Evolutionary conservation across 2,888 invertebrate species (phyloP), one percentile per base, ranked within the genome.

Genomic region (Drosophila setosimentum): DNA sequence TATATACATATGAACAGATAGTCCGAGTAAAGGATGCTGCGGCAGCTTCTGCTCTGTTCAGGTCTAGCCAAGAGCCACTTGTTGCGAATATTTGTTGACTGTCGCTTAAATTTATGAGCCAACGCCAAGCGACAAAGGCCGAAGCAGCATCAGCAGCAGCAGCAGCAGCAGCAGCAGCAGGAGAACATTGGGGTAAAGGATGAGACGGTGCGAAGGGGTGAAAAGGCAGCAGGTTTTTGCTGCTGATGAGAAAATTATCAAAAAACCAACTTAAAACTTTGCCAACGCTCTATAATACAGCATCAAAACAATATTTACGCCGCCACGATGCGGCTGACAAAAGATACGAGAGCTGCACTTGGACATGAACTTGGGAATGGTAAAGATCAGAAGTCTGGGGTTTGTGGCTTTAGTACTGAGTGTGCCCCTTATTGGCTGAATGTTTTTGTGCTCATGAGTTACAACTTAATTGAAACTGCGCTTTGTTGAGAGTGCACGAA

Each of bases 41-140:
- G n/a, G 32, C 21, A 42, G 32, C 57, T 48, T 54, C 42, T 45
- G 45, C 45, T n/a, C 11, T 29, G 42, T 51, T 57, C 29, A 58
- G 71, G 21, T 58, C 75, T 69, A 45, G 57, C 67, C 68, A 68
- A 70, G 61, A 89, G 83, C 87, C 91, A 92, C 92, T 92, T 92
- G 93, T 92, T 92, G 92, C 92, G 67, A 82, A 82, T 90, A 92
- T 92, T 92, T 92, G 92, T 92, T 91, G 92, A 92, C 92, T 90
- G 92, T 91, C 91, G 90, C 89, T 91, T 76, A 89, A 92, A 93
- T 92, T 92, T 93, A 92, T 92, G 90, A 87, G 91, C 90, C 83
- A 73, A 69, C 65, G 75, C 37, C 73, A 68, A 63, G 73, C 87
- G 65, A 74, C 63, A 74, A 76, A 76, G 74, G 78, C 49, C 58